Evolutionary conservation across 1,140 invertebrate species (phyloP).

Genomic region (Cepaea nemoralis): DNA sequence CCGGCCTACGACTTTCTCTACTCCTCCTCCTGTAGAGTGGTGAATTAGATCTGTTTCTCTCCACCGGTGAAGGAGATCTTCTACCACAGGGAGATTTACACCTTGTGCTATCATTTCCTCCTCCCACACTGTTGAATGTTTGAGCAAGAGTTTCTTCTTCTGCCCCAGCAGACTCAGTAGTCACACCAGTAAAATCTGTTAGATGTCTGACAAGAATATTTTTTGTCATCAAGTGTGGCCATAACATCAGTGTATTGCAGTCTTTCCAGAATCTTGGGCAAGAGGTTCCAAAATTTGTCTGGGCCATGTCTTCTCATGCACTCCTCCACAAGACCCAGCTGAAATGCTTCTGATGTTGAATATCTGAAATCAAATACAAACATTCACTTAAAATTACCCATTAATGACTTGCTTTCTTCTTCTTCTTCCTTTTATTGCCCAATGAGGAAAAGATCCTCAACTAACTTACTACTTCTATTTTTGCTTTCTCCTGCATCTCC

Average conservation of each 20-base stretch:
- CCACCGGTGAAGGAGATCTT: background rate
- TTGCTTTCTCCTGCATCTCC: too few species aligned
- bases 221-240: background rate
- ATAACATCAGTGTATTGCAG: background rate
- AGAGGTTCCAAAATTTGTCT: slow-evolving; percentile 7
- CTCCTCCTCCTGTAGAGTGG: background rate
- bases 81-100: background rate
- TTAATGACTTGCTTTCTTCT: background rate
- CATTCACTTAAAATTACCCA: background rate
- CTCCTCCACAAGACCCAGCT: slow-evolving; percentile 25
- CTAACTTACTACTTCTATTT: too few species aligned
- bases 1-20: background rate
- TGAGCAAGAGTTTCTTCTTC: background rate
- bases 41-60: background rate
- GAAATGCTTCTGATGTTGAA: background rate
- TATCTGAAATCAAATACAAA: slow-evolving; percentile 13
- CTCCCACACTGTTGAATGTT: background rate
- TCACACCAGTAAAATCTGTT: background rate
- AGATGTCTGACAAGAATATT: slow-evolving; percentile 1
- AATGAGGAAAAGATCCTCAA: too few species aligned
- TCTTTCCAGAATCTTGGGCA: slow-evolving; percentile 17
- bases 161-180: background rate
- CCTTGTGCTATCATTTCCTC: background rate
- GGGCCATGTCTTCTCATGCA: slow-evolving; percentile 5
- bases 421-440: too few species aligned